These are phyloP conservation scores for Stenodera caucasica DNA, from an alignment of 2,888 invertebrate species.

Conservation along the genomic window DNA sequence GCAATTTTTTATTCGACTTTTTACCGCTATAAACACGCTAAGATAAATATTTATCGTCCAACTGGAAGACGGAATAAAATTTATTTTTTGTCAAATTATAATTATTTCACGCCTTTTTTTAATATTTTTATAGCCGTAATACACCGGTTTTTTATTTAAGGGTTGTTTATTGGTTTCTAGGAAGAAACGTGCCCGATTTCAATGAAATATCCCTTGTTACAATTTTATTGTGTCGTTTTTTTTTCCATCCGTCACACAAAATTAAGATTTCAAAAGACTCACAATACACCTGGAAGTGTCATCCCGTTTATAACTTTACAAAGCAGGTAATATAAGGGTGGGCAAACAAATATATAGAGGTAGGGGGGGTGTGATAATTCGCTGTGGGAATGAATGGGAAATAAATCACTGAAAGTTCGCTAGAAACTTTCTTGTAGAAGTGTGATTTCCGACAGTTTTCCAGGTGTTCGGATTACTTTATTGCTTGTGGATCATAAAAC, in stretches of 20 bases:
- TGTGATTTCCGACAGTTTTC: constrained; percentile 46
- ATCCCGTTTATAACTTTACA: constrained; percentile 35
- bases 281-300: constrained; percentile 46
- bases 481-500: constrained; percentile 41
- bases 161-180: constrained; percentile 12
- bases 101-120: not conserved
- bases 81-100: constrained; percentile 25
- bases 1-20: constrained; percentile 25
- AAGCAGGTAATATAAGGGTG: constrained; percentile 34
- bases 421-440: constrained; percentile 38
- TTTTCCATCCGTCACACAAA: constrained; percentile 39
- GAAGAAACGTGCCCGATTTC: constrained; percentile 10
- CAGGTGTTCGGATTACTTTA: constrained; percentile 44
- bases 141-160: not conserved
- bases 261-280: constrained; percentile 47
- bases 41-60: constrained; percentile 41
- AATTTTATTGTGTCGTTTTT: constrained; percentile 4
- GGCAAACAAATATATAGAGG: not conserved
- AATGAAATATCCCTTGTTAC: not conserved
- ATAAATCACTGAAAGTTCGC: constrained; percentile 34
- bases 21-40: constrained; percentile 27
- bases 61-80: constrained; percentile 35
- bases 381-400: constrained; percentile 34
- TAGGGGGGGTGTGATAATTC: constrained; percentile 38
- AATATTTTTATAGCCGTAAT: not conserved